A percentile compares a stretch with the other conserved stretches of the same genome.
These are phyloP conservation scores for Arizona elegans DNA, from an alignment of 2,113 vertebrate species.

Conservation along the genomic window DNA sequence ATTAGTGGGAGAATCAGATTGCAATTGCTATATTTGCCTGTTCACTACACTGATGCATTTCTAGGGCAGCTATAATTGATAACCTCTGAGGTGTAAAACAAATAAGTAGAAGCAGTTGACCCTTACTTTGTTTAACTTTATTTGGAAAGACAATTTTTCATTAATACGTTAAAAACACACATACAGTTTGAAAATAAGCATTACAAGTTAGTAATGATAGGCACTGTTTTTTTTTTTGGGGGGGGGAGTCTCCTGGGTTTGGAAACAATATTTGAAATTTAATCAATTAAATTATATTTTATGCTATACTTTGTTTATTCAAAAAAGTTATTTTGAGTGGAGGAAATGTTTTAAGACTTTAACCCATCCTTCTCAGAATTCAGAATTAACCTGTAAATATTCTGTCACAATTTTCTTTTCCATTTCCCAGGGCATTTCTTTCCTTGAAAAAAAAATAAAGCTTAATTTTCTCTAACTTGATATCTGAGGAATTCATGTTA, in stretches of 20 bases:
- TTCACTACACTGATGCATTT: not conserved
- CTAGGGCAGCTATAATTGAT: not conserved
- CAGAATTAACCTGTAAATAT: not conserved
- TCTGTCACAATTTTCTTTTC: not conserved
- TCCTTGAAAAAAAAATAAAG: not conserved
- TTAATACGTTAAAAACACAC: not conserved
- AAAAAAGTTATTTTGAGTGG: not conserved
- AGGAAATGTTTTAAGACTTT: not conserved
- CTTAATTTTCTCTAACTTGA: not conserved
- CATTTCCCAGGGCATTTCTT: not conserved
- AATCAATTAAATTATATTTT: not conserved
- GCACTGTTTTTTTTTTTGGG: not conserved
- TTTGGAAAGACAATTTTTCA: not conserved
- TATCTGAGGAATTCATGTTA: not conserved
- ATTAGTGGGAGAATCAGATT: not conserved
- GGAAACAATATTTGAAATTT: not conserved
- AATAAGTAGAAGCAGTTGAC: not conserved
- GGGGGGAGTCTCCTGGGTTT: not conserved
- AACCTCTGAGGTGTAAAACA: not conserved
- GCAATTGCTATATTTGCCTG: not conserved
- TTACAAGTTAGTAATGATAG: not conserved
- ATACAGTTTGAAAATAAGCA: not conserved
- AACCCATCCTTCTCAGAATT: not conserved
- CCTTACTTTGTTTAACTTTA: not conserved
- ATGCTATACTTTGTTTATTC: not conserved